Evolutionary conservation across 2,888 invertebrate genomes (phyloP), one percentile per base, ranked within the genome.

Genomic region (Netelia melanura): DNA sequence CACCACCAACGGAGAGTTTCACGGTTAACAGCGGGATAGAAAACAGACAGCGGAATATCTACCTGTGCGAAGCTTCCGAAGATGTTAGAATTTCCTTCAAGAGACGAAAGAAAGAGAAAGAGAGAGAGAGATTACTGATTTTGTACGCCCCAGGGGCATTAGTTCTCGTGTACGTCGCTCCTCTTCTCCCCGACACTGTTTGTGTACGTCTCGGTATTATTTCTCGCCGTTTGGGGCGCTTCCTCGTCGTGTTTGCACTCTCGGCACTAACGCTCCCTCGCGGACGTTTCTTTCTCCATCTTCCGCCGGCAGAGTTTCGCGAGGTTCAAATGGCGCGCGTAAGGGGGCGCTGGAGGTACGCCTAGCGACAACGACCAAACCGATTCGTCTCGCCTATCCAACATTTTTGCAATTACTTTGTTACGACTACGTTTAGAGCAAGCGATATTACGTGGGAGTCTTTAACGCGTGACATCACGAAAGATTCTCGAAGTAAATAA

Each of bases 81-180:
- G 76, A 81, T 62, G 67, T 72, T 71, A 23, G 76, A 44, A 84
- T 72, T 84, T 84, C 61, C 75, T 30, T 5, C 6, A 5, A 5
- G 30, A 30, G 30, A 30, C 25, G 25, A 25, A 3, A 90, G 87
- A 91, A 3, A 25, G 25, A 30, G 30, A 5, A 5, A 30, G 54
- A 68, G 44, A 76, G 76, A 44, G 52, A 61, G 83, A 90, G 87
- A 91, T 91, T 91, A 91, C 89, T 89, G 91, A 91, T 91, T 91
- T 84, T 88, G 70, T 87, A 91, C 91, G 91, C 89, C 87, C 85
- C 88, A 86, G 86, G 84, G 87, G 86, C 88, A 87, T 89, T 89
- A 88, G 87, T 90, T 89, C 85, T 86, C 84, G 85, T 81, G 83
- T 76, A 87, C 43, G 87, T 88, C 30, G 30, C 6, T 30, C 5